These are phyloP conservation scores for Ruditapes philippinarum DNA, from an alignment of 1,140 invertebrate species.

Conservation along the genomic window DNA sequence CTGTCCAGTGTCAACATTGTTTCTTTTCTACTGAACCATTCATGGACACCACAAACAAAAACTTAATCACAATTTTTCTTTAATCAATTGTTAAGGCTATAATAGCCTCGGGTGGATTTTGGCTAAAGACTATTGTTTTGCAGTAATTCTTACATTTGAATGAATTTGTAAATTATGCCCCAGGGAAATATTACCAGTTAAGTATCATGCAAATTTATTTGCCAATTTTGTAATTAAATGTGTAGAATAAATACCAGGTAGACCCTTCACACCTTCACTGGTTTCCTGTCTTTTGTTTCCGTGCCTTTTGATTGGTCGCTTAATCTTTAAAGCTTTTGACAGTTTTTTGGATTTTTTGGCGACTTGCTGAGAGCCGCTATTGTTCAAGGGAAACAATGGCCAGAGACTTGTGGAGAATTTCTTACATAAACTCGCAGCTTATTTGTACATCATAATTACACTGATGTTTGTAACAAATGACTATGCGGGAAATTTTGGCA, in stretches of 20 bases:
- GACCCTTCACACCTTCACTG: conserved; percentile 22
- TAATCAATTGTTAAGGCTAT: conserved; percentile 54
- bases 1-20: conserved; percentile 6
- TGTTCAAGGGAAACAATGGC: conserved; percentile 54
- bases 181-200: conserved; percentile 25
- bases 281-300: conserved; percentile 65
- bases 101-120: conserved; percentile 34
- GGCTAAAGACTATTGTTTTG: conserved; percentile 48
- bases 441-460: neutral
- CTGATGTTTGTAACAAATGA: neutral
- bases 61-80: conserved; percentile 55
- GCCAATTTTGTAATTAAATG: conserved; percentile 68
- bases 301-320: conserved; percentile 22
- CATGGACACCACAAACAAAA: conserved; percentile 30
- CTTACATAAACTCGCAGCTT: conserved; percentile 49
- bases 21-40: neutral
- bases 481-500: neutral
- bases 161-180: conserved; percentile 33
- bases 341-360: conserved; percentile 21
- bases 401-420: conserved; percentile 4
- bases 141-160: conserved; percentile 32
- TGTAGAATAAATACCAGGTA: conserved; percentile 42
- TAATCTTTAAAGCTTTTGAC: conserved; percentile 40
- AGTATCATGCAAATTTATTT: conserved; percentile 64
- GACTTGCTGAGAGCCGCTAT: conserved; percentile 37